These are phyloP conservation scores for Delphinus delphis DNA, from an alignment of 2,113 vertebrate species.

Conservation along the genomic window DNA sequence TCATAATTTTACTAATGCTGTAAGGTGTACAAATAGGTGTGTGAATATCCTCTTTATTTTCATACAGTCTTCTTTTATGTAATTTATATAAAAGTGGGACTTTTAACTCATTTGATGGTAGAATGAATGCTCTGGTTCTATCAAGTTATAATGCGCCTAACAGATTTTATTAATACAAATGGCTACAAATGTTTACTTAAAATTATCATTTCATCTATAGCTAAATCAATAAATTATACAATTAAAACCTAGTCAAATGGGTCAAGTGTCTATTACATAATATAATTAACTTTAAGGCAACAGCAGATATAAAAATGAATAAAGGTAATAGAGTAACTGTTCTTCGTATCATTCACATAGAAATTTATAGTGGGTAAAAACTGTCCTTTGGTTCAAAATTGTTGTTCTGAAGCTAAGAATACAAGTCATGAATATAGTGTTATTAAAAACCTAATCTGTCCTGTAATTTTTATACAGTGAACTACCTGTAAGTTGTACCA, in stretches of 20 bases:
- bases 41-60: conserved; percentile 1
- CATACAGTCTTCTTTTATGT: not conserved
- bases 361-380: conserved; percentile 4
- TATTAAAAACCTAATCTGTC: not conserved
- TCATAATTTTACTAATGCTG: not conserved
- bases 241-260: not conserved
- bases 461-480: not conserved
- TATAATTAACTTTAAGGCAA: conserved; percentile 26
- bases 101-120: not conserved
- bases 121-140: conserved; percentile 35
- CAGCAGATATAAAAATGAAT: not conserved
- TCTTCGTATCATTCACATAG: not conserved
- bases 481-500: not conserved
- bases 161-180: not conserved
- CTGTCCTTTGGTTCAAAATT: not conserved
- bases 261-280: not conserved
- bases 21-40: not conserved
- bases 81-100: not conserved
- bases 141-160: not conserved
- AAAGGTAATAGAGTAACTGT: not conserved
- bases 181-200: conserved; percentile 1
- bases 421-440: not conserved
- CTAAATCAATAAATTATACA: not conserved
- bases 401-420: not conserved
- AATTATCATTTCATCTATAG: conserved; percentile 1